Percentiles rank a stretch among this genome's conserved stretches.
Evolutionary conservation across 1,140 invertebrate species (phyloP).

Genomic region (Drosophila azteca): DNA sequence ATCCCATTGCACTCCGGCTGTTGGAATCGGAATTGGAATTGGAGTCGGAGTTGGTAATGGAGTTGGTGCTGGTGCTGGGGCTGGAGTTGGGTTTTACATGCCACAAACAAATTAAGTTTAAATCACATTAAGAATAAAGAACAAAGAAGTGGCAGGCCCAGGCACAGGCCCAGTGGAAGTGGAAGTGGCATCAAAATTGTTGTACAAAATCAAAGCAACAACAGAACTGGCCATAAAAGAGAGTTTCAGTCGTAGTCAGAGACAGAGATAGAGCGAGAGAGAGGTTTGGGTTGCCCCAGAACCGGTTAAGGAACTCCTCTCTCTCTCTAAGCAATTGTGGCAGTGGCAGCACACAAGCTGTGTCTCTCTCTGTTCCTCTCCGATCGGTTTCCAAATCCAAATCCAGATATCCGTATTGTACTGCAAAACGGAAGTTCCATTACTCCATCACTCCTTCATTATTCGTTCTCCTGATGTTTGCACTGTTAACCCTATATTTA

Average conservation of each 20-base stretch:
- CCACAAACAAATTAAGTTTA: slow-evolving; percentile 68
- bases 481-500: slow-evolving; percentile 8
- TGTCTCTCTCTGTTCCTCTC: background rate
- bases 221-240: slow-evolving; percentile 49
- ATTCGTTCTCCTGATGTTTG: background rate
- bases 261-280: slow-evolving; percentile 8
- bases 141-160: slow-evolving; percentile 15
- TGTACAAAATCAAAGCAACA: slow-evolving; percentile 36
- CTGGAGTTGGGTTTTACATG: slow-evolving; percentile 27
- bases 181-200: slow-evolving; percentile 1
- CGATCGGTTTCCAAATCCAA: slow-evolving; percentile 38
- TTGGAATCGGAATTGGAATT: slow-evolving; percentile 25
- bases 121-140: slow-evolving; percentile 59
- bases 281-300: slow-evolving; percentile 6
- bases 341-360: slow-evolving; percentile 14
- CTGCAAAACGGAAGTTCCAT: slow-evolving; percentile 40
- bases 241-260: slow-evolving; percentile 14
- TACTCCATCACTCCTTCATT: background rate
- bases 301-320: slow-evolving; percentile 45
- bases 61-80: background rate
- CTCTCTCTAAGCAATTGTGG: slow-evolving; percentile 44
- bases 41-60: slow-evolving; percentile 3
- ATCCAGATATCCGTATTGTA: slow-evolving; percentile 25
- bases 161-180: no score
- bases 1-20: slow-evolving; percentile 44